These are phyloP conservation scores for Protaetia brevitarsis DNA, from an alignment of 1,140 invertebrate species.

Conservation along the genomic window DNA sequence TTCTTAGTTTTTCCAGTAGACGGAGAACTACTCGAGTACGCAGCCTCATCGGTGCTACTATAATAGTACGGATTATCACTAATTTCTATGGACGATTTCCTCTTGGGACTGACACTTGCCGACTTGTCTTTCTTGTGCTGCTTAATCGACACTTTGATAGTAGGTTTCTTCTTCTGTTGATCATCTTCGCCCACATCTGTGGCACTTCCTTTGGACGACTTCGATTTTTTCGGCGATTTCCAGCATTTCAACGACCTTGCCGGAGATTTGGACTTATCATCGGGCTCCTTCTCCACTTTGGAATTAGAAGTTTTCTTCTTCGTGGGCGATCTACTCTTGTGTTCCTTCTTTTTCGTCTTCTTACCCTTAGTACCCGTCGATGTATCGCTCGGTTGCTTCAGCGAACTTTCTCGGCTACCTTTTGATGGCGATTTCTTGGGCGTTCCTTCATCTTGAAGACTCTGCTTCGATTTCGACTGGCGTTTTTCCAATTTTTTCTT, in stretches of 20 bases:
- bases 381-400: too few species aligned
- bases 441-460: too few species aligned
- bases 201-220: background rate
- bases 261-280: too few species aligned
- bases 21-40: background rate
- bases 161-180: background rate
- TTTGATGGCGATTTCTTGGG: background rate
- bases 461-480: background rate
- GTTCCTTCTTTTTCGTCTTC: background rate
- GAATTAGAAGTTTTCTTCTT: background rate
- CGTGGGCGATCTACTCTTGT: background rate
- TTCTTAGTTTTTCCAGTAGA: too few species aligned
- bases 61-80: slow-evolving; percentile 8
- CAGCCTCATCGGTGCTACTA: background rate
- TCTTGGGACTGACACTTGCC: background rate
- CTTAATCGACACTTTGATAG: slow-evolving; percentile 3
- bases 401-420: background rate
- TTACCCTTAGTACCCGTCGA: too few species aligned
- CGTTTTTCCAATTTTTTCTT: background rate
- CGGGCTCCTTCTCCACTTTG: too few species aligned
- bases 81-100: background rate
- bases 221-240: background rate
- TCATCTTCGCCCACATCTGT: background rate
- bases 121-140: background rate
- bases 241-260: too few species aligned